These are phyloP conservation scores for Dryocosmus kuriphilus DNA, from an alignment of 2,888 invertebrate genomes.

Conservation along the genomic window DNA sequence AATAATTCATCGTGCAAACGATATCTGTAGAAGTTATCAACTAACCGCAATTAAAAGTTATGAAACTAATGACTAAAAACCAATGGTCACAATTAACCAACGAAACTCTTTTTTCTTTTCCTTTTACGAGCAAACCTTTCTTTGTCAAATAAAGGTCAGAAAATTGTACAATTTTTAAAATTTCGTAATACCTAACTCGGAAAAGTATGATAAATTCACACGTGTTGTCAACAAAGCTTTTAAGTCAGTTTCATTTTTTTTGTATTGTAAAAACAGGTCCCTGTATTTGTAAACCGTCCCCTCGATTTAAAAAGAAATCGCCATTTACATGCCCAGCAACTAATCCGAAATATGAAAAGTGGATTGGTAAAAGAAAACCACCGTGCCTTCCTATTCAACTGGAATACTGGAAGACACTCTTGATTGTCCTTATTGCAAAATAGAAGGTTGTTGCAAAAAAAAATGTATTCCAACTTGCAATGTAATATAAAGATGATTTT, in stretches of 20 bases:
- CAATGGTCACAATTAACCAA: not conserved
- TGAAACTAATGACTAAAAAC: not conserved
- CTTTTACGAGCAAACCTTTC: not conserved
- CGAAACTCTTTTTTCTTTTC: not conserved
- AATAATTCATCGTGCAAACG: conserved; percentile 55
- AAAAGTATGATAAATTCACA: not conserved
- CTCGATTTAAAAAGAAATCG: not conserved
- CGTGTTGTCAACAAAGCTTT: not conserved
- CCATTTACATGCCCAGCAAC: not conserved
- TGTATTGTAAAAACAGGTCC: not conserved
- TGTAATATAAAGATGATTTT: not conserved
- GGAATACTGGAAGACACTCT: not conserved
- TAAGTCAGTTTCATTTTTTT: not conserved
- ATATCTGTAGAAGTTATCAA: not conserved
- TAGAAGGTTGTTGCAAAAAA: not conserved
- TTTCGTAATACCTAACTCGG: not conserved
- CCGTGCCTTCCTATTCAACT: not conserved
- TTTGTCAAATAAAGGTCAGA: not conserved
- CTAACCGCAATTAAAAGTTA: not conserved
- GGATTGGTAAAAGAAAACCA: not conserved
- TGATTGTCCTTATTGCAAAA: conserved; percentile 13
- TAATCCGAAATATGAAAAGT: not conserved
- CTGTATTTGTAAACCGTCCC: not conserved
- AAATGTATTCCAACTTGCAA: not conserved
- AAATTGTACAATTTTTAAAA: not conserved